Evolutionary conservation across 64 coral and sea anemone genomes (phyloP), one percentile per base, ranked within the genome.

Genomic region (Trachythela sp.): DNA sequence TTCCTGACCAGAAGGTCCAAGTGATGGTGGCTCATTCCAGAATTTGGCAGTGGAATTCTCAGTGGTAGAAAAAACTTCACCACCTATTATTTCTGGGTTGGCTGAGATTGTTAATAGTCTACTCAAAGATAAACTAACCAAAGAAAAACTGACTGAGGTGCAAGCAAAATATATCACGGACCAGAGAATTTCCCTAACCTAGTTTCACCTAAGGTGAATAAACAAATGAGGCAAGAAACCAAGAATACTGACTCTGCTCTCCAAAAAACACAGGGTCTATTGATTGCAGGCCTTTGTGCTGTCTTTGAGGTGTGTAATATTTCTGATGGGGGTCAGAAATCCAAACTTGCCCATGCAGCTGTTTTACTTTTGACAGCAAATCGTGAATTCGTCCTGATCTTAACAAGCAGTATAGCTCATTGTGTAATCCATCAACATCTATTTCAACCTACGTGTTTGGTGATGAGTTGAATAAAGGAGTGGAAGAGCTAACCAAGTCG

Each of bases 111-210:
- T 88, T 22, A 71, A 88, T 18, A 40, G 87, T 40, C 39, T 75
- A 36, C 22, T 88, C 2, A 5, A 67, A 40, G 84, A 87, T 22
- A 91, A 91, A 48, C 84, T 92, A 34, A 6, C 85, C 0, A 58
- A 92, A 83, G 48, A 49, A 14, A 92, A 92, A 56, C 26, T 77
- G 1, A 2, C 13, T 6, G 84, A 87, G 9, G 51, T 87, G 58
- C 84, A 91, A 48, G 40, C 54, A 32, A 91, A 91, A 40, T 86
- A 67, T 71, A 24, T 91, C 9, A n/a, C n/a, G 86, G 60, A 38
- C 84, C 90, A 31, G 36, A 91, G 49, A 91, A 91, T 48, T 91
- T 84, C 45, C 56, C 84, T 32, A 48, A 91, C 71, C 86, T 85
- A 56, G 50, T 72, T 76, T 11, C 45, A 15, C 88, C 88, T 76